Conservation (phyloP, 2,888 invertebrate species). For the Lordiphosa andalusiaca region DNA sequence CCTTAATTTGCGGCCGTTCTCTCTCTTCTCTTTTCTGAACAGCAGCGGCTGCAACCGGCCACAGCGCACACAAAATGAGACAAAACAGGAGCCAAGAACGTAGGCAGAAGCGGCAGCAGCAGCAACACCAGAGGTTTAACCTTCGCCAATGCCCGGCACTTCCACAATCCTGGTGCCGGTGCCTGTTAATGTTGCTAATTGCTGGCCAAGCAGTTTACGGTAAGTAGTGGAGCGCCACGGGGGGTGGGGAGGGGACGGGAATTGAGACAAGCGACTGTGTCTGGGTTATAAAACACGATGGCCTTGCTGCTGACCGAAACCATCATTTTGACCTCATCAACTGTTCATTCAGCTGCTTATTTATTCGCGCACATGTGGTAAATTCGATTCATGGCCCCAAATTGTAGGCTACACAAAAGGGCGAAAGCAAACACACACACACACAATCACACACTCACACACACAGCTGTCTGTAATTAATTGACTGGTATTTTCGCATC, state of each 20-base stretch:
- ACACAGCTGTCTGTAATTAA: constrained; percentile 56
- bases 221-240: constrained; percentile 40
- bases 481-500: constrained; percentile 64
- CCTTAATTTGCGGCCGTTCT: not conserved
- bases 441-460: constrained; percentile 2
- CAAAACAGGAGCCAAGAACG: constrained; percentile 15
- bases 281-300: constrained; percentile 39
- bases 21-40: not conserved
- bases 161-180: constrained; percentile 48
- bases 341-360: constrained; percentile 54
- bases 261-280: constrained; percentile 51
- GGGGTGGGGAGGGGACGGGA: not conserved
- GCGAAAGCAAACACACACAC: constrained; percentile 32
- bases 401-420: constrained; percentile 41
- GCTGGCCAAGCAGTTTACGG: constrained; percentile 66
- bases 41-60: constrained; percentile 22
- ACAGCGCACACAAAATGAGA: constrained; percentile 30
- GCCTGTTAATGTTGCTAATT: constrained; percentile 66
- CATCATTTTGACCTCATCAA: constrained; percentile 63
- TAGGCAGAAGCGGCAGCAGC: no score
- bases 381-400: constrained; percentile 42
- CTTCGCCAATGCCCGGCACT: constrained; percentile 30
- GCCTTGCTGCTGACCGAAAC: constrained; percentile 26
- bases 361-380: constrained; percentile 45
- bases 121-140: constrained; percentile 26